phyloP scores from a whole-genome alignment of 2,113 vertebrate species.

The Gopherus evgoodei region DNA sequence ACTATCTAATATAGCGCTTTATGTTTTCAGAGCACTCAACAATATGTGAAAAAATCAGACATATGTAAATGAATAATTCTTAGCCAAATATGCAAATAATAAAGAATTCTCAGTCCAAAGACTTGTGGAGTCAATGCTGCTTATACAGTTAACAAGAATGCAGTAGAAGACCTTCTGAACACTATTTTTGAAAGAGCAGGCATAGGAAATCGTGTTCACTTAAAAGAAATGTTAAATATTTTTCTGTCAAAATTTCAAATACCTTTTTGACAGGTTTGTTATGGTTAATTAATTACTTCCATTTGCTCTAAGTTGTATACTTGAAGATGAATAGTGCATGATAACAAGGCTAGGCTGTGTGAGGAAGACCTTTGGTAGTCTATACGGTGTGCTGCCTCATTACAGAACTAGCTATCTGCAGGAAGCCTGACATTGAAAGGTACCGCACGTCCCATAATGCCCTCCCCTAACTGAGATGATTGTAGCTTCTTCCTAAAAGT shows the following conservation, averaged over 20 bases:
- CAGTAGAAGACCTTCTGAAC: constrained; percentile 42
- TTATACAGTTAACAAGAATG: constrained; percentile 61
- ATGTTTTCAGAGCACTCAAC: constrained; percentile 30
- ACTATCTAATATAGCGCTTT: neutral
- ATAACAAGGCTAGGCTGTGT: constrained; percentile 77
- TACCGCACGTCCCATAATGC: constrained; percentile 85
- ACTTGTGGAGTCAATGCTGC: constrained; percentile 17
- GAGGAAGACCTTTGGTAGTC: constrained; percentile 84
- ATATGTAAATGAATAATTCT: constrained; percentile 22
- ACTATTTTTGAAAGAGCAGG: neutral
- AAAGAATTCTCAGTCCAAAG: constrained; percentile 30
- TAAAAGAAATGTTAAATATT: constrained; percentile 71
- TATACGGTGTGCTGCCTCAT: constrained; percentile 84
- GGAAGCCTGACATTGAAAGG: constrained; percentile 89
- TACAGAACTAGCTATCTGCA: constrained; percentile 86
- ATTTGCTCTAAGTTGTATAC: constrained; percentile 81
- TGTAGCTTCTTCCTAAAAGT: constrained; percentile 94
- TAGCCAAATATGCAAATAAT: neutral
- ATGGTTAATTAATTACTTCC: constrained; percentile 84
- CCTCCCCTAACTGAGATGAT: constrained; percentile 93
- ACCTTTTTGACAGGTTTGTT: constrained; percentile 79
- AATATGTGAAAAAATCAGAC: constrained; percentile 45
- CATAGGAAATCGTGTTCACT: constrained; percentile 9
- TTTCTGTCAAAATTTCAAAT: constrained; percentile 77
- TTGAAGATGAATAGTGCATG: constrained; percentile 75